These are phyloP conservation scores for Helogale parvula DNA, from an alignment of 2,113 vertebrate species.

Conservation along the genomic window DNA sequence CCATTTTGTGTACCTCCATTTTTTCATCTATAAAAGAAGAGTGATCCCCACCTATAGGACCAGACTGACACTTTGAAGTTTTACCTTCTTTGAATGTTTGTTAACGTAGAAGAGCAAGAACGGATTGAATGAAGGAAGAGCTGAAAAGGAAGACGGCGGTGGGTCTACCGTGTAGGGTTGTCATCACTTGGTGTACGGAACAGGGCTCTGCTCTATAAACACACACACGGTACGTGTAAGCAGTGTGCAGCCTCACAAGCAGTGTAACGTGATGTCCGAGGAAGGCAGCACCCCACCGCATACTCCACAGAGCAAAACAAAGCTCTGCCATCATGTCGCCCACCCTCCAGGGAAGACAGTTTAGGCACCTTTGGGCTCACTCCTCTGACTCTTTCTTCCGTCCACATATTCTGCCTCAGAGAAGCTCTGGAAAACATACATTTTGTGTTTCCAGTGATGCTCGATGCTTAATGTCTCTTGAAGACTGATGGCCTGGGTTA, in stretches of 20 bases:
- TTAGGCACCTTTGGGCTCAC: not conserved
- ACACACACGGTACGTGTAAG: not conserved
- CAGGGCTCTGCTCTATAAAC: not conserved
- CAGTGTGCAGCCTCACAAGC: not conserved
- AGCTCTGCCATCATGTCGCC: not conserved
- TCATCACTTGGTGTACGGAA: fast-evolving
- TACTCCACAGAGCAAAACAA: not conserved
- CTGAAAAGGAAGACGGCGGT: not conserved
- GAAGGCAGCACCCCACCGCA: not conserved
- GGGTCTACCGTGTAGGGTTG: not conserved
- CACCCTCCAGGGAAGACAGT: not conserved
- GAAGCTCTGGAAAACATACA: not conserved
- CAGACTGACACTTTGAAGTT: not conserved
- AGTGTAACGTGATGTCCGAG: fast-evolving
- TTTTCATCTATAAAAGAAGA: not conserved
- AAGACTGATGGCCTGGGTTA: not conserved
- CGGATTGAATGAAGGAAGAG: not conserved
- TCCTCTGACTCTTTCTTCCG: not conserved
- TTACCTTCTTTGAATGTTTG: not conserved
- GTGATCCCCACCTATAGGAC: not conserved
- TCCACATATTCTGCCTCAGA: not conserved
- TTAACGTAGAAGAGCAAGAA: not conserved
- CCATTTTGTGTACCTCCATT: not conserved
- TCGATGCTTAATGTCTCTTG: not conserved
- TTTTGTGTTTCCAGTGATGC: not conserved